These are phyloP conservation scores for Toxonevra muliebris DNA, from an alignment of 2,888 invertebrate species.

Conservation along the genomic window DNA sequence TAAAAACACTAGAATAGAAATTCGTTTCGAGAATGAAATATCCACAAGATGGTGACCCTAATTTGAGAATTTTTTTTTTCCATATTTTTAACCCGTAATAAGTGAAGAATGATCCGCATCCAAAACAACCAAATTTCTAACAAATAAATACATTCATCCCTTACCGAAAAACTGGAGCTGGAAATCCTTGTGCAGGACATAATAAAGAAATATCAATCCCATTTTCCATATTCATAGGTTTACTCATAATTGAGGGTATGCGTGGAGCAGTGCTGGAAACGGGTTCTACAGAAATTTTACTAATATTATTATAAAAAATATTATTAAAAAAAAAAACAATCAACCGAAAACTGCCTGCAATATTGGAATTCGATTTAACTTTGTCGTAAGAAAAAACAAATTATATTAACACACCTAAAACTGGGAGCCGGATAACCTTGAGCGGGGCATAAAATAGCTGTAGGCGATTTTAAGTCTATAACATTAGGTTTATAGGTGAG, in stretches of 20 bases:
- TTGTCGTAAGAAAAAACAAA: neutral
- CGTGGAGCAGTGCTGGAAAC: slow-evolving; percentile 68
- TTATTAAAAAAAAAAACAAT: neutral
- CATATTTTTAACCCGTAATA: neutral
- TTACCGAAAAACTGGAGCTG: slow-evolving; percentile 67
- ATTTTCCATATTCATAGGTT: slow-evolving; percentile 53
- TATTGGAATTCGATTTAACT: slow-evolving; percentile 84
- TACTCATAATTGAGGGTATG: slow-evolving; percentile 64
- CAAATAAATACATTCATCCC: slow-evolving; percentile 7
- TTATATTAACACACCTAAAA: slow-evolving; percentile 69
- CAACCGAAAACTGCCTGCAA: slow-evolving; percentile 77
- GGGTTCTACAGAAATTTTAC: slow-evolving; percentile 64
- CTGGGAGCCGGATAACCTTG: slow-evolving; percentile 77
- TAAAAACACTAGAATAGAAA: too few species aligned
- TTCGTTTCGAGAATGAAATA: too few species aligned
- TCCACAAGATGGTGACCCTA: too few species aligned
- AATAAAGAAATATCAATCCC: slow-evolving; percentile 64
- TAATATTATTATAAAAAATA: neutral
- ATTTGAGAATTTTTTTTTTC: neutral
- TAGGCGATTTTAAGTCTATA: slow-evolving; percentile 65
- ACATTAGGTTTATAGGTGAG: slow-evolving; percentile 63
- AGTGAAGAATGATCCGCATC: neutral
- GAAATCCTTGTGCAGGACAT: slow-evolving; percentile 80
- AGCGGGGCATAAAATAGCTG: slow-evolving; percentile 76
- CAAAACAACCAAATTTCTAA: neutral